Base-by-base conservation (phyloP, 2,797 vertebrate species). In the Lateolabrax maculatus region DNA sequence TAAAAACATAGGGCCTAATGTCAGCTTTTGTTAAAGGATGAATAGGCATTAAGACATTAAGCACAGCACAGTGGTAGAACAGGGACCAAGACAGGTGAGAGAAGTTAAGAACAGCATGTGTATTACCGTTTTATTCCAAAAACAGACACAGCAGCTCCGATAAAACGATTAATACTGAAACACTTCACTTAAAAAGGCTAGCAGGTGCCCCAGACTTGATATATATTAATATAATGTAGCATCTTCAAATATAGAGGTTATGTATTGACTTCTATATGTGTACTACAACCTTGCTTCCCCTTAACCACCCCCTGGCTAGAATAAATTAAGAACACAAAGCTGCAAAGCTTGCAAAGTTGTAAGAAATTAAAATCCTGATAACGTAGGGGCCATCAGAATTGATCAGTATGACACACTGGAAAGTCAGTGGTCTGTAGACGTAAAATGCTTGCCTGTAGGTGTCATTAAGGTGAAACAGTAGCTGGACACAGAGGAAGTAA, bases 1-100 rank as follows among this genome's bases (percentile, higher is more conserved):
- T 85, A 84, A 80, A 89, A 90, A 89, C 87, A 87, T 81, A 19
- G 56, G 23, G 68, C 27, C 71, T 82, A 49, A 79, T 82, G 86
- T 83, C 80, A 81, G 65, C 63, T 60, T 57, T 67, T 41, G 74
- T 71, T 81, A 71, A 63, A 77, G 79, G 79, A 93, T 84, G 79
- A 83, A 84, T 74, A 83, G 75, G 65, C 81, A 57, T 43, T 56
- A 52, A 27, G 75, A n/a, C n/a, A n/a, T 84, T 80, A 84, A 39
- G 52, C 84, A 84, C 48, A 44, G 71, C 65, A 11, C 76, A 70
- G 58, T 21, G 0, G 56, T 73, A 49, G 51, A 52, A 39, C 79
- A 9, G 34, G 52, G 53, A 82, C 67, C 23, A 51, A 81, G 57
- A 67, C 62, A 61, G 46, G 65, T 65, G 77, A 68, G 34, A 83